Evolutionary conservation across 1,140 invertebrate species (phyloP).

Genomic region (Onthophagus taurus): DNA sequence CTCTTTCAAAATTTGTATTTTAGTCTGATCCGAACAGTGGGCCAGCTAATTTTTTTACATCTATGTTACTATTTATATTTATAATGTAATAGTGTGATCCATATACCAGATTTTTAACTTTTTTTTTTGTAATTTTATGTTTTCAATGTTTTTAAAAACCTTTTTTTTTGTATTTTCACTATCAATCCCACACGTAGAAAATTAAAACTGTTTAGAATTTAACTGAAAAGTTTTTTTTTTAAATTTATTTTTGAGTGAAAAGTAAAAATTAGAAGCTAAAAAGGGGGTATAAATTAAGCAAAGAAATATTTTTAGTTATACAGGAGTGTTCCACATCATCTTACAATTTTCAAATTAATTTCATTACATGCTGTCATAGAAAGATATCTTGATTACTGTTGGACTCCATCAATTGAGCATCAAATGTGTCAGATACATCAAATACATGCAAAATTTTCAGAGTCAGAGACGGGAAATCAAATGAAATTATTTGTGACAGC

Average conservation of each 20-base stretch:
- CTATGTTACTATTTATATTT: conserved; percentile 32
- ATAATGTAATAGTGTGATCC: conserved; percentile 33
- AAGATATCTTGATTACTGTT: too few species aligned
- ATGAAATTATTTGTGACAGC: too few species aligned
- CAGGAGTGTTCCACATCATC: conserved; percentile 6
- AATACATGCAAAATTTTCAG: too few species aligned
- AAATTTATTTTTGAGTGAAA: conserved; percentile 3
- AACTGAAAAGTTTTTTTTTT: conserved; percentile 1
- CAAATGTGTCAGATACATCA: too few species aligned
- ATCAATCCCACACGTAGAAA: conserved; percentile 16
- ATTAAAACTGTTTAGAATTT: conserved; percentile 9
- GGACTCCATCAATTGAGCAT: too few species aligned
- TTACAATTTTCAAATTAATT: conserved; percentile 1
- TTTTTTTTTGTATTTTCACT: conserved; percentile 12
- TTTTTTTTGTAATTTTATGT: conserved; percentile 26
- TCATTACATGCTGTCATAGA: too few species aligned
- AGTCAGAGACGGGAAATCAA: too few species aligned
- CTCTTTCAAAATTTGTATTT: conserved; percentile 15
- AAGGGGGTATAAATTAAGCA: too few species aligned
- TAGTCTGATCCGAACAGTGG: conserved; percentile 35
- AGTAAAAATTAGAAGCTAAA: conserved; percentile 6
- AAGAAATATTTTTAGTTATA: too few species aligned
- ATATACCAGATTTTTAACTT: conserved; percentile 31
- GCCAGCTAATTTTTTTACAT: too few species aligned
- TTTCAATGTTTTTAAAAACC: conserved; percentile 15